These are phyloP conservation scores for Desmodus rotundus DNA, from an alignment of 2,113 vertebrate genomes.

Conservation along the genomic window DNA sequence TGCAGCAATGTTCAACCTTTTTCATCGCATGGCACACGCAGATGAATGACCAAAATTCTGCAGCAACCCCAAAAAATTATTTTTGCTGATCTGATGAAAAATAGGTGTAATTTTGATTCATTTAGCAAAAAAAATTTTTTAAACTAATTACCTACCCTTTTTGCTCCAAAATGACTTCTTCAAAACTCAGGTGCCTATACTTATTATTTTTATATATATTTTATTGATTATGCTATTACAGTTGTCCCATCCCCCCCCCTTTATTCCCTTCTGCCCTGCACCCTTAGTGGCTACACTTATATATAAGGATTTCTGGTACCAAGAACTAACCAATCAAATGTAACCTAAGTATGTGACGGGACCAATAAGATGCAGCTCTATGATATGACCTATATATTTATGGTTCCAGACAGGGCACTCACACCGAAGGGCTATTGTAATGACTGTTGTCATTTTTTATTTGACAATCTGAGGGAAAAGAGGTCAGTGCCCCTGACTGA, in stretches of 20 bases:
- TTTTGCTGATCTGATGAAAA: background rate
- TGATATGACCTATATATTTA: too few relatives aligned
- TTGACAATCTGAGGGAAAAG: background rate
- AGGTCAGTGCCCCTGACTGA: background rate
- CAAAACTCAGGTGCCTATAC: background rate
- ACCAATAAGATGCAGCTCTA: too few relatives aligned
- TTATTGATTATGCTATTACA: too few relatives aligned
- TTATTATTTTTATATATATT: too few relatives aligned
- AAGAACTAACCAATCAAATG: background rate
- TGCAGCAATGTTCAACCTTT: background rate
- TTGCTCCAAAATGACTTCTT: background rate
- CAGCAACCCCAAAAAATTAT: background rate
- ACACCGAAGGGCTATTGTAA: too few relatives aligned
- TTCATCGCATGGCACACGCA: background rate
- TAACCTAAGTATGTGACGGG: too few relatives aligned
- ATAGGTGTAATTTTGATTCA: background rate
- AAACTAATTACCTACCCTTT: background rate
- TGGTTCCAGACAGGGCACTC: too few relatives aligned
- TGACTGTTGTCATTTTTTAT: too few relatives aligned
- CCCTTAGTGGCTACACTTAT: too few relatives aligned
- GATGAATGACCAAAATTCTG: background rate
- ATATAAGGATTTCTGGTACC: background rate
- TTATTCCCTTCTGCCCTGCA: too few relatives aligned
- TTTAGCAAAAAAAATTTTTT: background rate
- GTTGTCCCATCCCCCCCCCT: too few relatives aligned